Percentiles rank a stretch among this genome's conserved stretches.
phyloP scores from a whole-genome alignment of 2,113 vertebrate genomes.

The Struthidea cinerea region DNA sequence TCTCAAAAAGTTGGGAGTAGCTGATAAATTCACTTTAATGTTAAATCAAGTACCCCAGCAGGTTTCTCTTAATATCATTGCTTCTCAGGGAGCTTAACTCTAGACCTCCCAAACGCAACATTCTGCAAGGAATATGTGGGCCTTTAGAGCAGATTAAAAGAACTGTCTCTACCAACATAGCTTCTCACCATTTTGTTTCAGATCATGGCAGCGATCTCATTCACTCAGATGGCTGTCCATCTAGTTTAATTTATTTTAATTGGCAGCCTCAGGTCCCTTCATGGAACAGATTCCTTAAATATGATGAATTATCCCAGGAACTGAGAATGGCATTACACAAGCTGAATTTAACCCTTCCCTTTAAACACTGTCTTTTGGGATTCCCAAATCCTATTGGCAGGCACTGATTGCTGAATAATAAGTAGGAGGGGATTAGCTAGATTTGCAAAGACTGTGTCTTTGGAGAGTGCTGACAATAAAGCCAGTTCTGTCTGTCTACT shows the following conservation, averaged over 20 bases:
- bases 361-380: neutral
- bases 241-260: constrained; percentile 48
- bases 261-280: neutral
- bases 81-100: constrained; percentile 39
- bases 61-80: constrained; percentile 32
- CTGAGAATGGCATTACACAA: neutral
- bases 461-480: constrained; percentile 28
- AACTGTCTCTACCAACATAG: neutral
- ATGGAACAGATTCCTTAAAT: neutral
- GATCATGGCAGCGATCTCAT: neutral
- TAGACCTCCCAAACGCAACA: constrained; percentile 3
- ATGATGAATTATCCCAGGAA: neutral
- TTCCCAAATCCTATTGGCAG: constrained; percentile 44
- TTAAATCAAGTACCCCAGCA: constrained; percentile 25
- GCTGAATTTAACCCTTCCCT: constrained; percentile 51
- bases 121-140: neutral
- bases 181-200: constrained; percentile 18
- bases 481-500: neutral
- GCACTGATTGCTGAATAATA: constrained; percentile 39
- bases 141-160: constrained; percentile 41
- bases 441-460: constrained; percentile 31
- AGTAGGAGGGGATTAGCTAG: constrained; percentile 47
- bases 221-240: neutral
- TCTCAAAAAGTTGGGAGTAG: constrained; percentile 31
- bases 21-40: constrained; percentile 60